A percentile compares a stretch with the other conserved stretches of the same genome.
phyloP scores from a whole-genome alignment of 2,113 vertebrate genomes.

The Microcebus tavaratra region DNA sequence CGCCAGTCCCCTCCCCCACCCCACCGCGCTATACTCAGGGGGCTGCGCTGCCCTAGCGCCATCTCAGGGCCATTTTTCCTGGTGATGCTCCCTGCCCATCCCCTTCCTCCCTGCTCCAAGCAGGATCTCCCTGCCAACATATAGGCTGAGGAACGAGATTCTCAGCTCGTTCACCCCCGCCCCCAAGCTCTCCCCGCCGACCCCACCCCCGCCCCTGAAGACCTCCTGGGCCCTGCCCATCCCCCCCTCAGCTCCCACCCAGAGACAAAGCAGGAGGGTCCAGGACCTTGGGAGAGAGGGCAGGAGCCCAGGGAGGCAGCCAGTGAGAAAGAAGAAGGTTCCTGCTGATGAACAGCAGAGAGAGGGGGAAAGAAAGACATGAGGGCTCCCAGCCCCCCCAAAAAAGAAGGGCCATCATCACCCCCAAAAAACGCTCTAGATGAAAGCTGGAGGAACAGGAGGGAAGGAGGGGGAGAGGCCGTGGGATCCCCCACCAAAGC shows the following conservation, averaged over 20 bases:
- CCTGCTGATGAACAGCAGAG: background rate
- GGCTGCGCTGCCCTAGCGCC: background rate
- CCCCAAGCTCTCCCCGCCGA: background rate
- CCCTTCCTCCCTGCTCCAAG: background rate
- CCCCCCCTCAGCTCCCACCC: background rate
- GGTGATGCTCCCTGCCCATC: background rate
- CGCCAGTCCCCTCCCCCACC: background rate
- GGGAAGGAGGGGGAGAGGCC: background rate
- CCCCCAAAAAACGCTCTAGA: background rate
- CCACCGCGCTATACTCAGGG: fast-evolving
- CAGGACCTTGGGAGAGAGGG: background rate
- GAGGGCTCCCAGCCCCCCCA: background rate
- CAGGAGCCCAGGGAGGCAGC: background rate
- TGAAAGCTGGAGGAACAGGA: background rate
- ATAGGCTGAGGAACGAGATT: background rate
- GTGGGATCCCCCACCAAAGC: background rate
- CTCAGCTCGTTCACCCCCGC: background rate
- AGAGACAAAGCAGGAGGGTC: background rate
- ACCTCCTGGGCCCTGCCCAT: background rate
- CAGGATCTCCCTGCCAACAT: background rate
- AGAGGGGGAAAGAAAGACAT: background rate
- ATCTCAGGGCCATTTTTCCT: background rate
- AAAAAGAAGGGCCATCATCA: background rate
- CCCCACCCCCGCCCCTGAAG: too few species aligned
- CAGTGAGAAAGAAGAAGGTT: background rate